Conservation (phyloP, 2,113 vertebrate species). For the Elephantulus edwardii region DNA sequence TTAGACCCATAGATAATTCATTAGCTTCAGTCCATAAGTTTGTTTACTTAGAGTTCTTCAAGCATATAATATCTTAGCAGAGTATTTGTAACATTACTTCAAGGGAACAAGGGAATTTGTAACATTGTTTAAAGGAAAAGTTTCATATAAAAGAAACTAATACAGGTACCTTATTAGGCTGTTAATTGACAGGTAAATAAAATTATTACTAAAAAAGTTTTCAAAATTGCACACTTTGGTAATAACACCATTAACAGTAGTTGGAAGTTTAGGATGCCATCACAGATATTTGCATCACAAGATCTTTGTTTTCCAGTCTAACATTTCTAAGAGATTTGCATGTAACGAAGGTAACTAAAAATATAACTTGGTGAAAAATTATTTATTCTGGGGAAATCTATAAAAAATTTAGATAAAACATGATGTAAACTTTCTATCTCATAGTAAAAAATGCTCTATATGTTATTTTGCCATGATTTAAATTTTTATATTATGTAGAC, state of each 20-base stretch:
- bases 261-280: slow-evolving; percentile 29
- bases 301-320: slow-evolving; percentile 44
- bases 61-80: slow-evolving; percentile 10
- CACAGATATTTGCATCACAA: background rate
- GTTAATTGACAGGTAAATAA: slow-evolving; percentile 36
- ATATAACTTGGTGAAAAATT: slow-evolving; percentile 23
- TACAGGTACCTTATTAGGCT: slow-evolving; percentile 22
- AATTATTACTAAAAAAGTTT: slow-evolving; percentile 26
- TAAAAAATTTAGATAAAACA: slow-evolving; percentile 55
- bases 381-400: slow-evolving; percentile 48
- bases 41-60: slow-evolving; percentile 35
- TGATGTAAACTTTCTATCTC: slow-evolving; percentile 5
- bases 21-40: slow-evolving; percentile 29
- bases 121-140: slow-evolving; percentile 30
- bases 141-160: slow-evolving; percentile 53
- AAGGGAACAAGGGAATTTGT: background rate
- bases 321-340: slow-evolving; percentile 52
- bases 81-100: background rate
- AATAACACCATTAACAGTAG: slow-evolving; percentile 51
- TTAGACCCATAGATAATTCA: slow-evolving; percentile 62
- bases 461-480: background rate
- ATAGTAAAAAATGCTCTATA: background rate
- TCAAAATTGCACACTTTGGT: slow-evolving; percentile 9
- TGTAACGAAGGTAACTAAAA: slow-evolving; percentile 65
- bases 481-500: background rate